phyloP scores from a whole-genome alignment of 2,113 vertebrate genomes.

The Balaeniceps rex region DNA sequence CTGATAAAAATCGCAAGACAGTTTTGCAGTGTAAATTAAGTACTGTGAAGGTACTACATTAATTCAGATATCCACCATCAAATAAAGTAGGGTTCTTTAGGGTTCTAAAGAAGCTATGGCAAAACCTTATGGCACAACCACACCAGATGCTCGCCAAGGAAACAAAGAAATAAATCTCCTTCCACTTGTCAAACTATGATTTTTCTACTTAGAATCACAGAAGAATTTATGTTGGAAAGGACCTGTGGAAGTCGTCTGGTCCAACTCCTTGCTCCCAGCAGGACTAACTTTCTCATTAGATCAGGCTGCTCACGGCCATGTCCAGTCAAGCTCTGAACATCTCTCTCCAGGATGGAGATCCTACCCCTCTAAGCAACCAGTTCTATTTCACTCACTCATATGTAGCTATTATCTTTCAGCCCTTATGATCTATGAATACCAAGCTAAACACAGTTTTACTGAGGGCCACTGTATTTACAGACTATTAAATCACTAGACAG shows the following conservation, averaged over 20 bases:
- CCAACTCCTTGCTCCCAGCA: background rate
- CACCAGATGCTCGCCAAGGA: background rate
- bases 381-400: background rate
- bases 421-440: background rate
- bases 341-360: background rate
- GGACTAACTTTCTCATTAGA: background rate
- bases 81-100: background rate
- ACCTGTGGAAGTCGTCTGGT: background rate
- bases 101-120: background rate
- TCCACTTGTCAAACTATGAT: background rate
- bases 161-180: background rate
- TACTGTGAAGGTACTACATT: background rate
- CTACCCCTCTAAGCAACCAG: background rate
- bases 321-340: background rate
- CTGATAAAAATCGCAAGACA: background rate
- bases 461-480: background rate
- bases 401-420: background rate
- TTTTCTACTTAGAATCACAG: background rate
- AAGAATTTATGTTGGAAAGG: background rate
- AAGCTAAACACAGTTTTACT: background rate
- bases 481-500: background rate
- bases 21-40: background rate
- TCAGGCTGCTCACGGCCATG: background rate
- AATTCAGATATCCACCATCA: background rate
- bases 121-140: background rate